Conservation (phyloP, 2,113 vertebrate genomes). For the Oncorhynchus masou region DNA sequence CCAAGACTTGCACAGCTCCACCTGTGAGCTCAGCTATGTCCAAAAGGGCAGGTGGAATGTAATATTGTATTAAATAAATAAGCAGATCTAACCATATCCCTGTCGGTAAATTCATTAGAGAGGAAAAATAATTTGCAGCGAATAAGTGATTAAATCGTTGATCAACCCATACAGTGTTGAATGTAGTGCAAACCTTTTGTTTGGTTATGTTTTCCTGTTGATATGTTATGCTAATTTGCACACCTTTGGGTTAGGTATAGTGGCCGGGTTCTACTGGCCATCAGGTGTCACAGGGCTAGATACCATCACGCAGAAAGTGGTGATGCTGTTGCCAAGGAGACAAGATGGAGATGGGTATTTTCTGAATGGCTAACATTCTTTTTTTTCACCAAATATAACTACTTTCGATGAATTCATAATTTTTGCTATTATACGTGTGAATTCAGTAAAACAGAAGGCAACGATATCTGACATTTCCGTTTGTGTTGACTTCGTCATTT, state of each 20-base stretch:
- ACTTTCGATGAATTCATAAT: too few species aligned
- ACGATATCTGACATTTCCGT: not conserved
- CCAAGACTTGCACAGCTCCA: not conserved
- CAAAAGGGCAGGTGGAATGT: too few species aligned
- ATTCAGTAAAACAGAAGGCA: not conserved
- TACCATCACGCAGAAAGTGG: constrained; percentile 9
- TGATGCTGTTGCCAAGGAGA: not conserved
- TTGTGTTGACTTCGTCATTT: not conserved
- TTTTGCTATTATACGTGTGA: not conserved
- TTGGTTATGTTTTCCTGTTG: constrained; percentile 16
- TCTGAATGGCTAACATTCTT: not conserved
- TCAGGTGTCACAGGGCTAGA: constrained; percentile 18
- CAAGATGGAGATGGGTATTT: not conserved
- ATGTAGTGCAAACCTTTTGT: not conserved
- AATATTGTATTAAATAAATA: too few species aligned
- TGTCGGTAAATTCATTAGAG: too few species aligned
- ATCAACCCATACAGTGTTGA: too few species aligned
- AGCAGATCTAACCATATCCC: too few species aligned
- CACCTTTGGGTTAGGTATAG: not conserved
- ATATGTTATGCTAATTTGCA: too few species aligned
- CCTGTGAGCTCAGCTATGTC: too few species aligned
- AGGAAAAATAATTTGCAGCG: too few species aligned
- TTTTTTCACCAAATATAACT: too few species aligned
- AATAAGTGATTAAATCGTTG: too few species aligned
- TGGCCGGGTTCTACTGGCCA: not conserved